Base-by-base conservation (phyloP, 92 coral and sea anemone genomes). In the Diadumene lineata region DNA sequence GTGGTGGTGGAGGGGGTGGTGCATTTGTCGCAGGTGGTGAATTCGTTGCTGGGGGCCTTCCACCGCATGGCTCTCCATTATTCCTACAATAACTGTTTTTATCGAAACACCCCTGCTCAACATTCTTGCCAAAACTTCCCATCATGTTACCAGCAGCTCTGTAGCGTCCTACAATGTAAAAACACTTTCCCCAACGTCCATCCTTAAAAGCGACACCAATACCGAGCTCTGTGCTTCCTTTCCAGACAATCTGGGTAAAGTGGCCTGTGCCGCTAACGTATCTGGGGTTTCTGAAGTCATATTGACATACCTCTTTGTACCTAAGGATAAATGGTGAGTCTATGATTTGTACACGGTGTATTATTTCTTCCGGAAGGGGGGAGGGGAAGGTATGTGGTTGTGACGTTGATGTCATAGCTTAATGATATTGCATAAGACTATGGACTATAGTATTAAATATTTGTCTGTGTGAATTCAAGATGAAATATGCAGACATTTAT, bases 181-280 rank as follows among this genome's bases (percentile, higher is more conserved):
- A 81, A 48, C 97, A 84, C 48, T 73, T 75, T 73, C 77, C 83
- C 26, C 88, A 83, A 24, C 53, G 63, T 13, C 78, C 28, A 1
- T 77, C 73, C 24, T 34, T 67, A n/a, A 75, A 87, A 1, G 93
- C 93, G 48, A 79, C 76, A 24, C 91, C 93, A 67, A 88, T 86
- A n/a, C 97, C 97, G 43, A 92, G 79, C 64, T 71, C 74, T 18
- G 78, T 85, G 63, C 93, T 89, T 22, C 68, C 83, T 74, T 88
- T 92, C 97, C 97, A 92, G 38, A 92, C 93, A 25, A 92, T 72
- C 73, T 92, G 93, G 2, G 93, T 85, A 44, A 92, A 92, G 51
- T 86, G 97, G 30, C 89, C 97, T 7, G 92, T 86, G 15, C 70
- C 84, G 3, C 82, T 34, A 11, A 64, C 66, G 24, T 60, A 75